Evolutionary conservation across 2,113 vertebrate species (phyloP).

Genomic region (Thamnaconus septentrionalis): DNA sequence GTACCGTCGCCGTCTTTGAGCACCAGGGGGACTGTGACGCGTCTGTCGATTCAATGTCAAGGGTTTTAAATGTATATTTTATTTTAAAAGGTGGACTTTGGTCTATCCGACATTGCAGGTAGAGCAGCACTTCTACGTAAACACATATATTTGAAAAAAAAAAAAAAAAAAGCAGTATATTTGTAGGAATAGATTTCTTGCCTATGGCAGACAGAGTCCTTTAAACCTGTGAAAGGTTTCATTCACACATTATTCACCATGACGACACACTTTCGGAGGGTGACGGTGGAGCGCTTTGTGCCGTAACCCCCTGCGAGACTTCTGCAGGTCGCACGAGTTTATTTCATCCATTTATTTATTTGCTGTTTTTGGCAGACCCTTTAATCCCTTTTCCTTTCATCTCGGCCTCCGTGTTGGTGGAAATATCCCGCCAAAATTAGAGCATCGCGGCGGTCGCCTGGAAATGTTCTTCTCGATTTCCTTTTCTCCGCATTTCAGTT

Average conservation of each 20-base stretch:
- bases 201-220: conserved; percentile 50
- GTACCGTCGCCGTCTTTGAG: conserved; percentile 6
- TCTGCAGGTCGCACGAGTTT: conserved; percentile 33
- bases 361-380: background rate
- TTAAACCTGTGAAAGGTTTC: conserved; percentile 50
- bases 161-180: conserved; percentile 30
- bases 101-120: conserved; percentile 29
- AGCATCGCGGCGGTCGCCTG: conserved; percentile 20
- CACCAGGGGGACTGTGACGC: conserved; percentile 8
- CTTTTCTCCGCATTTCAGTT: conserved; percentile 3
- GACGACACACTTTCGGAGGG: background rate
- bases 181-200: conserved; percentile 46
- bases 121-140: conserved; percentile 40
- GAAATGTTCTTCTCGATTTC: background rate
- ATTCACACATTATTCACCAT: conserved; percentile 11
- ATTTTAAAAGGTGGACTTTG: conserved; percentile 16
- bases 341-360: background rate
- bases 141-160: conserved; percentile 42
- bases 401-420: background rate
- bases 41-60: conserved; percentile 32
- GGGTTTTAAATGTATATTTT: conserved; percentile 40
- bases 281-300: conserved; percentile 15
- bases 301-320: conserved; percentile 7
- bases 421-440: conserved; percentile 2
- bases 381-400: too few relatives aligned